These are phyloP conservation scores for Exocentrus adspersus DNA, from an alignment of 2,888 invertebrate genomes.

Conservation along the genomic window DNA sequence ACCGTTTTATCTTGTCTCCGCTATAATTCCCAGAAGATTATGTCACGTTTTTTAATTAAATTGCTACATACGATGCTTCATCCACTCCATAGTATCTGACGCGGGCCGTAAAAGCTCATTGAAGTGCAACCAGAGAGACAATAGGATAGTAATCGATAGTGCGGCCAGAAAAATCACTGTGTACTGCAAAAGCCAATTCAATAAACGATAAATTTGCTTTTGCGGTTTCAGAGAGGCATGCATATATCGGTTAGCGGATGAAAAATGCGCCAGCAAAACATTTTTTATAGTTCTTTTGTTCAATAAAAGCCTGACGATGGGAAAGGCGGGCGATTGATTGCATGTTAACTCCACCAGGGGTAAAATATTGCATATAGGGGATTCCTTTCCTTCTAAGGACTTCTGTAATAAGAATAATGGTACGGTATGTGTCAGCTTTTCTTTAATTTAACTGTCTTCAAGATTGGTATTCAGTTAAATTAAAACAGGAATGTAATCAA, in stretches of 20 bases:
- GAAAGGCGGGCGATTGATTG: not conserved
- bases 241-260: not conserved
- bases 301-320: not conserved
- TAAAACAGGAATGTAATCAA: too few species aligned
- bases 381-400: too few species aligned
- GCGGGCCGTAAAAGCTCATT: conserved; percentile 5
- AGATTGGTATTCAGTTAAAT: too few species aligned
- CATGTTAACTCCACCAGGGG: not conserved
- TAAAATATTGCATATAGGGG: not conserved
- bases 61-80: not conserved
- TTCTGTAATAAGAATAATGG: too few species aligned
- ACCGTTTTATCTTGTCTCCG: not conserved
- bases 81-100: not conserved
- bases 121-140: not conserved
- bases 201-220: conserved; percentile 20
- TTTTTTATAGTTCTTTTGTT: conserved; percentile 8
- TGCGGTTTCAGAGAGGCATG: conserved; percentile 7
- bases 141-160: conserved; percentile 10
- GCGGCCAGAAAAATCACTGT: conserved; percentile 13
- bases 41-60: not conserved
- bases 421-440: too few species aligned
- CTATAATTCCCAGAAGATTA: not conserved
- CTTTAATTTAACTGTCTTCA: too few species aligned
- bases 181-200: conserved; percentile 13
- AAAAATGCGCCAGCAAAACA: conserved; percentile 5